These are phyloP conservation scores for Gobiocypris rarus DNA, from an alignment of 2,113 vertebrate species.

Conservation along the genomic window DNA sequence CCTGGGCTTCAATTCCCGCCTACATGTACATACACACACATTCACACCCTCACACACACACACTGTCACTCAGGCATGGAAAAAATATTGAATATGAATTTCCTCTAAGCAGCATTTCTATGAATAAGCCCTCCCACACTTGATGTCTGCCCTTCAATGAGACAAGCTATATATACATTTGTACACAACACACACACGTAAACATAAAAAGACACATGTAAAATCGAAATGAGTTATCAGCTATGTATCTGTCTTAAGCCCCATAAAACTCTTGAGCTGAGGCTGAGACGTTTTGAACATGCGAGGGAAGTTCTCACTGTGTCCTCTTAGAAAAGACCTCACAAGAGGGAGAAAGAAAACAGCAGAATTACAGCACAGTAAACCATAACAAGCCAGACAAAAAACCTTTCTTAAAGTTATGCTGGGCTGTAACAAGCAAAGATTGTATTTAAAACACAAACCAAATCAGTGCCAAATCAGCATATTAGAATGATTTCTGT, in stretches of 20 bases:
- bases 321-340: conserved; percentile 10
- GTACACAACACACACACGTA: conserved; percentile 42
- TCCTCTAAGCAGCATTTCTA: conserved; percentile 78
- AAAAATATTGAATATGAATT: conserved; percentile 78
- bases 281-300: neutral
- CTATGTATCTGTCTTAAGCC: conserved; percentile 4
- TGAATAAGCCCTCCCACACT: conserved; percentile 77
- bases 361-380: conserved; percentile 4
- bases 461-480: neutral
- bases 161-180: conserved; percentile 71
- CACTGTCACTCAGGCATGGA: conserved; percentile 72
- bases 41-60: conserved; percentile 53
- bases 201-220: conserved; percentile 25
- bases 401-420: neutral
- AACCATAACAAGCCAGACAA: neutral
- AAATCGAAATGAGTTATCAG: conserved; percentile 1
- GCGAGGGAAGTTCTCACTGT: neutral
- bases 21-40: conserved; percentile 33
- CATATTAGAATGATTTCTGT: neutral
- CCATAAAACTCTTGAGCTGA: conserved; percentile 25
- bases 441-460: neutral
- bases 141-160: conserved; percentile 68
- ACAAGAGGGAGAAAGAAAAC: conserved; percentile 6
- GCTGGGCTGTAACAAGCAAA: neutral
- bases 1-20: conserved; percentile 58